Conservation (phyloP, 2,797 vertebrate species). For the Crenuchus spilurus region DNA sequence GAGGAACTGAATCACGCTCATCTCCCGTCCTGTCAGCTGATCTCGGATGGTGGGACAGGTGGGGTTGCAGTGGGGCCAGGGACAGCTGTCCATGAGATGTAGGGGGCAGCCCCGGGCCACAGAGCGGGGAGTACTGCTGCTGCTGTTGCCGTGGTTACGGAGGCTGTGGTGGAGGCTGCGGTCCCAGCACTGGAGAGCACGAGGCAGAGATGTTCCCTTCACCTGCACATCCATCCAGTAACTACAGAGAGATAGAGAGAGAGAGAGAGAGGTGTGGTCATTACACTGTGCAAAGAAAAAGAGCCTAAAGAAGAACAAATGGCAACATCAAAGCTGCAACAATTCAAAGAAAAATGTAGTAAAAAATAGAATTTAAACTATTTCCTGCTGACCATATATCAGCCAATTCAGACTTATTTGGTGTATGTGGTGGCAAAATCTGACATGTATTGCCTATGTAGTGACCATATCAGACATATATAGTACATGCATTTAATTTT, state of each 20-base stretch:
- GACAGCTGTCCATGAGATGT: constrained; percentile 96
- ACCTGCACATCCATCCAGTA: constrained; percentile 96
- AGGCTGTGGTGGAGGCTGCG: constrained; percentile 88
- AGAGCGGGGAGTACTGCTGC: constrained; percentile 71
- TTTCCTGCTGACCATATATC: no score
- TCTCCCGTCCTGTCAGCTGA: constrained; percentile 96
- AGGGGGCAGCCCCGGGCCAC: constrained; percentile 90
- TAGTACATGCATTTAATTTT: no score
- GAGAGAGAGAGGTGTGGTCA: no score
- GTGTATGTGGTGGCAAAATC: no score
- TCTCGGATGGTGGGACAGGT: constrained; percentile 94
- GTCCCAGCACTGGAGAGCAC: constrained; percentile 97
- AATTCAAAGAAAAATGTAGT: no score
- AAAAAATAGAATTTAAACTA: no score
- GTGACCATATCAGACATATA: no score
- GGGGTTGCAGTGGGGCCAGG: constrained; percentile 98
- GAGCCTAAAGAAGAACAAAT: no score
- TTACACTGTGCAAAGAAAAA: no score
- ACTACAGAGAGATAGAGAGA: constrained; percentile 65
- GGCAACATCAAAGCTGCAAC: no score
- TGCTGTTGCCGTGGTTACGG: constrained; percentile 44
- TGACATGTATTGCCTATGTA: no score
- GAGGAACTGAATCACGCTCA: constrained; percentile 96
- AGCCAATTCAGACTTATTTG: no score
- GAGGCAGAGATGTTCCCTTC: constrained; percentile 91